A percentile compares a stretch with the other conserved stretches of the same genome.
These are phyloP conservation scores for Laspeyria flexula DNA, from an alignment of 2,888 invertebrate genomes.

Conservation along the genomic window DNA sequence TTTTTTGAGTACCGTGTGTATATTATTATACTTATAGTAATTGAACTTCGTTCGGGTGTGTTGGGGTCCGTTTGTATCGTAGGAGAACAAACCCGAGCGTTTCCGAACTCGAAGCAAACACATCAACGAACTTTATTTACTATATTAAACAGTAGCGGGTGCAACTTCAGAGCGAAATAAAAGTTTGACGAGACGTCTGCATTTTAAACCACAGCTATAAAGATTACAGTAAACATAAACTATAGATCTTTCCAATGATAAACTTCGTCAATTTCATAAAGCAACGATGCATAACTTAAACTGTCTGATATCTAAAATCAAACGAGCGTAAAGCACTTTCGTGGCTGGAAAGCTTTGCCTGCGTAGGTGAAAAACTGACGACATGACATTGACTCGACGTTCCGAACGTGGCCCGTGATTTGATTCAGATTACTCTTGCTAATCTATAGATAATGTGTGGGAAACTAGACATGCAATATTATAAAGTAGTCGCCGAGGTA, in stretches of 20 bases:
- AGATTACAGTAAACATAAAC: too few relatives aligned
- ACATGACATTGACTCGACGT: constrained; percentile 13
- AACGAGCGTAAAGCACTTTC: constrained; percentile 17
- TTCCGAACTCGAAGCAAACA: too few relatives aligned
- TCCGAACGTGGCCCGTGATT: neutral
- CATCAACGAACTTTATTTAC: too few relatives aligned
- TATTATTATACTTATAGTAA: too few relatives aligned
- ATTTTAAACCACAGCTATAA: too few relatives aligned
- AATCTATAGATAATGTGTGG: neutral
- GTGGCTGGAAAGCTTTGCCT: constrained; percentile 32
- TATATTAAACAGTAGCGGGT: too few relatives aligned
- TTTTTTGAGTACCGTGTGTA: too few relatives aligned
- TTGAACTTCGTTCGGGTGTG: too few relatives aligned
- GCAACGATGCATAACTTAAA: neutral
- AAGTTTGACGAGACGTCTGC: too few relatives aligned
- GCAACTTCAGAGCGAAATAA: too few relatives aligned
- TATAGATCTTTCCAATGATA: neutral
- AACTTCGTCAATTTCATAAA: neutral
- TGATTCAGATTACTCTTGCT: constrained; percentile 1
- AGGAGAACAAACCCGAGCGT: too few relatives aligned
- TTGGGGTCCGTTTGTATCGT: too few relatives aligned
- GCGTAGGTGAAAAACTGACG: constrained; percentile 14
- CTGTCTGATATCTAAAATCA: constrained; percentile 25
- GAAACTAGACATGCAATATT: neutral
- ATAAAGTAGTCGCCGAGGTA: neutral